phyloP scores from a whole-genome alignment of 2,888 invertebrate genomes.

The Brenthis ino region DNA sequence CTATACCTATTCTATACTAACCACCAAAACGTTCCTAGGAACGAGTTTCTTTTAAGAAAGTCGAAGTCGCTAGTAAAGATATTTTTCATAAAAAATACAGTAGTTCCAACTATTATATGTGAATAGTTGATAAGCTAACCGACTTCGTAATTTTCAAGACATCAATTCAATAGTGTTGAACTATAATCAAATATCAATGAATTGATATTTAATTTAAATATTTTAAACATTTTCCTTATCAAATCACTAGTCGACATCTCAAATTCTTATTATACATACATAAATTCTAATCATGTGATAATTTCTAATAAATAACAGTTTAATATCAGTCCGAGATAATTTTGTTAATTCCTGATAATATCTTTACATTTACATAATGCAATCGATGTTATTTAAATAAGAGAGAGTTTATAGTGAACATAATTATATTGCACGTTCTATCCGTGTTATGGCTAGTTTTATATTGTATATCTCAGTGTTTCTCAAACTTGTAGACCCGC shows the following conservation, averaged over 20 bases:
- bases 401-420: slow-evolving; percentile 6
- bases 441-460: no score
- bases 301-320: slow-evolving; percentile 14
- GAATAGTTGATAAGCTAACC: slow-evolving; percentile 1
- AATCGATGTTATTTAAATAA: slow-evolving; percentile 8
- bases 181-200: slow-evolving; percentile 14
- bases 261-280: slow-evolving; percentile 7
- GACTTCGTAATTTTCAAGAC: not conserved
- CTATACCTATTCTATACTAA: no score
- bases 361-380: slow-evolving; percentile 11
- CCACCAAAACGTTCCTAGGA: no score
- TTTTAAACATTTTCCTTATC: slow-evolving; percentile 16
- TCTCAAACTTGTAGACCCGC: no score
- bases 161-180: slow-evolving; percentile 16
- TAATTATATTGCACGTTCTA: no score
- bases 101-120: no score
- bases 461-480: no score
- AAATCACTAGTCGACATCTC: slow-evolving; percentile 6
- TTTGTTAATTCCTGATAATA: slow-evolving; percentile 21
- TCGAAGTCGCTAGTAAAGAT: no score
- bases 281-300: slow-evolving; percentile 10
- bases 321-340: not conserved
- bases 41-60: no score
- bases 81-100: no score
- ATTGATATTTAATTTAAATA: slow-evolving; percentile 11